phyloP scores from a whole-genome alignment of 2,113 vertebrate genomes.

The Callorhinus ursinus region DNA sequence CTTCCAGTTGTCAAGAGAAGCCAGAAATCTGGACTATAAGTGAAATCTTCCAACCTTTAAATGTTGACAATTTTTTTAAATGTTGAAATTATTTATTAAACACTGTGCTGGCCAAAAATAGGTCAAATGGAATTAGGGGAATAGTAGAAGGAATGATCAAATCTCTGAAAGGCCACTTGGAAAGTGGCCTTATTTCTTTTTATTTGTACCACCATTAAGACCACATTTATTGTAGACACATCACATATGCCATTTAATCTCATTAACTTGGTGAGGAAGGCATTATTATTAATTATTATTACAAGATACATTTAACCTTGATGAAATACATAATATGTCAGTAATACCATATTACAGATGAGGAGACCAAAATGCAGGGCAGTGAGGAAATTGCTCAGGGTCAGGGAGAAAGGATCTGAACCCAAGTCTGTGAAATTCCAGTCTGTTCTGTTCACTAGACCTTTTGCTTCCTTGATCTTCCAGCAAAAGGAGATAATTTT shows the following conservation, averaged over 20 bases:
- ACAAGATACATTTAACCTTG: neutral
- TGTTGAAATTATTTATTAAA: neutral
- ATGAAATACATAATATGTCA: neutral
- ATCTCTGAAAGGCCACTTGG: neutral
- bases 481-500: conserved; percentile 12
- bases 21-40: neutral
- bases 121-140: neutral
- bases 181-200: neutral
- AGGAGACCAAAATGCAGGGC: neutral
- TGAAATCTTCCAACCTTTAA: neutral
- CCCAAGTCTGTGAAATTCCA: neutral
- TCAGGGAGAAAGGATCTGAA: neutral
- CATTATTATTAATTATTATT: neutral
- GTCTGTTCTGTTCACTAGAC: neutral
- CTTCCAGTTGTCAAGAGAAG: neutral
- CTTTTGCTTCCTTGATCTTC: neutral
- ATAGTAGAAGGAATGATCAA: neutral
- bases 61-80: neutral
- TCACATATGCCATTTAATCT: neutral
- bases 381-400: neutral
- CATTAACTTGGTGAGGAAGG: neutral
- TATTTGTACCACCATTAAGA: neutral
- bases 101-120: neutral
- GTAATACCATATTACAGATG: neutral
- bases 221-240: neutral